Evolutionary conservation across 2,113 vertebrate species (phyloP).

Genomic region (Heteronetta atricapilla): DNA sequence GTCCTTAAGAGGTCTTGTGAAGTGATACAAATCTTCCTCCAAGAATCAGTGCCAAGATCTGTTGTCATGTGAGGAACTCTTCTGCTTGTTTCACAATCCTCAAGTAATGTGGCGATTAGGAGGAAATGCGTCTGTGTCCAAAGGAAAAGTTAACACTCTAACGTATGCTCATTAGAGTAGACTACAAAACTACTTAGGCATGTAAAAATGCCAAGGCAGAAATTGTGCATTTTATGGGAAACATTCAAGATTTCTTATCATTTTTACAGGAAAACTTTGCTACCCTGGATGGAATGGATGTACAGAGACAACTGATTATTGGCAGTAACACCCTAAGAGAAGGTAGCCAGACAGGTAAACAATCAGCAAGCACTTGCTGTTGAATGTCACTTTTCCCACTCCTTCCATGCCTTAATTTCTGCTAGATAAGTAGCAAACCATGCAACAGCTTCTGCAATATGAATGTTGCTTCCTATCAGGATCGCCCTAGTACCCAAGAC

Average conservation of each 20-base stretch:
- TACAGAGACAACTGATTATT: neutral
- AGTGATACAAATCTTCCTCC: neutral
- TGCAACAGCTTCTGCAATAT: neutral
- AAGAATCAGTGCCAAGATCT: neutral
- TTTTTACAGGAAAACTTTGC: neutral
- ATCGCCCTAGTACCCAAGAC: neutral
- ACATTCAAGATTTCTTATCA: neutral
- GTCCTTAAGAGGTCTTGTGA: neutral
- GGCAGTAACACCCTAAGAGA: neutral
- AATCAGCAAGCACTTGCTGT: neutral
- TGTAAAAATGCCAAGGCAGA: neutral
- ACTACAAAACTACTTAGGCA: neutral
- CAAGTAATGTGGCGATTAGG: neutral
- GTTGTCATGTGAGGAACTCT: neutral
- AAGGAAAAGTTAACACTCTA: neutral
- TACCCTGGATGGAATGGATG: neutral
- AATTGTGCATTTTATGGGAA: neutral
- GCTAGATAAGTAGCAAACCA: neutral
- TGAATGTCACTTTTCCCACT: neutral
- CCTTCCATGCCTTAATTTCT: neutral
- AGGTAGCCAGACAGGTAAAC: neutral
- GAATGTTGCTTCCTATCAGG: neutral
- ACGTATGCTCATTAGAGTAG: neutral
- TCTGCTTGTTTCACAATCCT: neutral
- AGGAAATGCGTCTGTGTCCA: neutral